phyloP scores from a whole-genome alignment of 2,113 vertebrate species.

The Cynopterus brachyotis region DNA sequence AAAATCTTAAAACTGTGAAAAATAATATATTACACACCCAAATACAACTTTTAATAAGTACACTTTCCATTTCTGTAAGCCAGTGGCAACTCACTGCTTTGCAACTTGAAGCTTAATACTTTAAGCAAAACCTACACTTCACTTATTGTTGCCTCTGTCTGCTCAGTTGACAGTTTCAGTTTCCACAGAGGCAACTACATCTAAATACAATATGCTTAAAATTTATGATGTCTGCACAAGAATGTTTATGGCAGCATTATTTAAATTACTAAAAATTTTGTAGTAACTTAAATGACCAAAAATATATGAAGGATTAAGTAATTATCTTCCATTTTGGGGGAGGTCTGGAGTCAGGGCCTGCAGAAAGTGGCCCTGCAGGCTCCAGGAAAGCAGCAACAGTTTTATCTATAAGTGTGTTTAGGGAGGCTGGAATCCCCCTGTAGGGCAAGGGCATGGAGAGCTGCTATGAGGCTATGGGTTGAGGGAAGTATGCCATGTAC shows the following conservation, averaged over 20 bases:
- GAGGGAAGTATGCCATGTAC: not conserved
- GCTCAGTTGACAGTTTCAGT: not conserved
- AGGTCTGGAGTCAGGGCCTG: constrained; percentile 62
- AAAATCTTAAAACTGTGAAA: not conserved
- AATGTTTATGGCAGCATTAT: not conserved
- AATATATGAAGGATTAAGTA: not conserved
- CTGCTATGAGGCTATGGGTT: not conserved
- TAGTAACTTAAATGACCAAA: not conserved
- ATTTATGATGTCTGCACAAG: not conserved
- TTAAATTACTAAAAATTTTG: not conserved
- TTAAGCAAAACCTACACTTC: not conserved
- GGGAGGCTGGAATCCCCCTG: not conserved
- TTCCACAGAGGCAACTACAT: not conserved
- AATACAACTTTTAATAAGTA: not conserved
- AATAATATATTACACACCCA: not conserved
- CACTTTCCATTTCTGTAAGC: not conserved
- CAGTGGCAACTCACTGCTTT: not conserved
- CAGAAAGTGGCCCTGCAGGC: constrained; percentile 59
- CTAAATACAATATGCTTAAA: not conserved
- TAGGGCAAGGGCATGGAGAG: not conserved
- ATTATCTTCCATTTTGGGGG: not conserved
- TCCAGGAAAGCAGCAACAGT: constrained; percentile 54
- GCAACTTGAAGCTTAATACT: not conserved
- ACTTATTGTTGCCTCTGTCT: not conserved
- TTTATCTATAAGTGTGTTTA: constrained; percentile 68